Evolutionary conservation across 2,113 vertebrate species (phyloP), one percentile per base, ranked within the genome.

Genomic region (Macrotus californicus): DNA sequence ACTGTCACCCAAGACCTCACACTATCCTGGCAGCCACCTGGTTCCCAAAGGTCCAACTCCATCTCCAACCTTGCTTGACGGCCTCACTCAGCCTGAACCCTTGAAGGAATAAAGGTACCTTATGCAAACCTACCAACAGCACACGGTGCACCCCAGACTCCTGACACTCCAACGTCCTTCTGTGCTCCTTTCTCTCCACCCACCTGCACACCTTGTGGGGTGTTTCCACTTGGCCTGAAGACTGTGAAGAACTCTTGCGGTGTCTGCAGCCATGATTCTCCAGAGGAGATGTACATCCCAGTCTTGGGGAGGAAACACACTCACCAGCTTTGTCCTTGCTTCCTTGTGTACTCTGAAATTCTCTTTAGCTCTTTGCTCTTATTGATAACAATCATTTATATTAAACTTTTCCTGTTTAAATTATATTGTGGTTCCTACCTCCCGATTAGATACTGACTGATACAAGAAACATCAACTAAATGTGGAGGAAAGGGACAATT

Each of bases 231-330:
- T 18, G 79, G 12, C 18, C 22, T 12, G 19, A 7, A 16, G 66
- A 64, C 10, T 56, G 7, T 46, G 12, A 18, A 29, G 15, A 11
- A 6, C 12, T 59, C 26, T 77, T 43, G 8, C 4, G 48, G 18
- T 1, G 2, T 50, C 19, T 6, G 3, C 4, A 24, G 19, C 2
- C 13, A 48, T 29, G 15, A 10, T 52, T 52, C 75, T 70, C 1
- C 18, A 48, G 50, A 83, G 43, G 6, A 52, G 8, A 36, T 21
- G 14, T 54, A 5, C 18, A 39, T 6, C 1, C 13, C 26, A 36
- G 7, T 1, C 4, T 12, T 69, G 0, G 7, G 6, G 39, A 29
- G 12, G 11, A 41, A 24, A 59, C 5, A 59, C 0, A 15, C 1
- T 15, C 5, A 2, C 22, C 2, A 14, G 43, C 18, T 67, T 43